These are phyloP conservation scores for Parazoanthus atlanticus DNA, from an alignment of 92 coral and sea anemone species.

Conservation along the genomic window DNA sequence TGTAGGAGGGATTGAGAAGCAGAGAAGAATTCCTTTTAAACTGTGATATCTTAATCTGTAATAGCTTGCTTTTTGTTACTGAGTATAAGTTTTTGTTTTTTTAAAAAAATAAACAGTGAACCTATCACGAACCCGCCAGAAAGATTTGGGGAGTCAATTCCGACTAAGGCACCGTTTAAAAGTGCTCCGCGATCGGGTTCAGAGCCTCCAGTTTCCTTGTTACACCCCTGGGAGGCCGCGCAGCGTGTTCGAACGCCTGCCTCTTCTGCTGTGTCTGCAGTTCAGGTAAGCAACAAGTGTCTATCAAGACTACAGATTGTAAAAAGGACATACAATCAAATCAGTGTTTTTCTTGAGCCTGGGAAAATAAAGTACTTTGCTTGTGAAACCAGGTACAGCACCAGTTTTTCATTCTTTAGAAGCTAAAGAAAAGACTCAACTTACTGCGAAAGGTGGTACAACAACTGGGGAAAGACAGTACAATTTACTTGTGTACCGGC, in stretches of 20 bases:
- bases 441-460: no score
- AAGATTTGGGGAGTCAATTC: neutral
- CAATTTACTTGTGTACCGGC: no score
- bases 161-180: neutral
- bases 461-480: no score
- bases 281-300: neutral
- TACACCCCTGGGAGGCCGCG: slow-evolving; percentile 36
- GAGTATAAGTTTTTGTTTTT: neutral
- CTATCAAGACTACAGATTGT: no score
- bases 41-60: neutral
- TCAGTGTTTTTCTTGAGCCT: no score
- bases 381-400: no score
- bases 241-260: slow-evolving; percentile 26
- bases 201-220: slow-evolving; percentile 11
- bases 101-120: neutral
- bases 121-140: neutral
- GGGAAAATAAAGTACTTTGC: no score
- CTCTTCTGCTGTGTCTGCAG: slow-evolving; percentile 1
- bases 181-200: neutral
- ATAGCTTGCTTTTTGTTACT: neutral
- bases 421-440: no score
- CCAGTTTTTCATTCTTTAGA: no score
- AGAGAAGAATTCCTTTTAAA: neutral
- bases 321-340: neutral
- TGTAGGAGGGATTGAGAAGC: neutral